A percentile compares a stretch with the other conserved stretches of the same genome.
phyloP scores from a whole-genome alignment of 1,140 invertebrate species.

The Drosophila aff. region DNA sequence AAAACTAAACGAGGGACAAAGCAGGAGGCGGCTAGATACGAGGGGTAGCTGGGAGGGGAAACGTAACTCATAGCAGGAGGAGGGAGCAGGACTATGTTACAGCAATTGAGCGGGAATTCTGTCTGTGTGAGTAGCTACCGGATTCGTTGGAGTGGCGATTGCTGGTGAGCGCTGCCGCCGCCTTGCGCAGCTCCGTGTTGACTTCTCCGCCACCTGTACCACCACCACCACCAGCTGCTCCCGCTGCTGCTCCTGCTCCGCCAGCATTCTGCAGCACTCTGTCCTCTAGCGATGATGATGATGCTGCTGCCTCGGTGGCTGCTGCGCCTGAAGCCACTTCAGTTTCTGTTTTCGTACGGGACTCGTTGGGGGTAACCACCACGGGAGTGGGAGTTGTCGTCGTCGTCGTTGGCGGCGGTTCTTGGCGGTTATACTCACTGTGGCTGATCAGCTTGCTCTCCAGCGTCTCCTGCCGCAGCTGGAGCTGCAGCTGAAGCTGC shows the following conservation, averaged over 20 bases:
- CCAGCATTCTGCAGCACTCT: constrained; percentile 2
- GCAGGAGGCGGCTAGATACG: neutral
- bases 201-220: constrained; percentile 16
- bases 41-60: neutral
- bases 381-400: constrained; percentile 7
- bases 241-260: constrained; percentile 8
- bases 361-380: constrained; percentile 22
- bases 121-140: constrained; percentile 59
- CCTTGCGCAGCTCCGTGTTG: constrained; percentile 77
- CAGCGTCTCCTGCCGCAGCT: constrained; percentile 35
- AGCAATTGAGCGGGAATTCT: constrained; percentile 8
- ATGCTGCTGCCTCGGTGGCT: neutral
- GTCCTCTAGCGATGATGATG: constrained; percentile 8
- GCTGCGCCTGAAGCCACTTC: neutral
- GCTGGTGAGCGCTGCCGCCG: constrained; percentile 57
- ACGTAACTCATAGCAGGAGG: neutral
- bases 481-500: constrained; percentile 36
- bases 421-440: constrained; percentile 56
- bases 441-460: constrained; percentile 64
- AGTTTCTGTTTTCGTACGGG: constrained; percentile 6
- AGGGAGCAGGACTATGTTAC: neutral
- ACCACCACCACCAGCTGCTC: constrained; percentile 4
- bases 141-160: constrained; percentile 85
- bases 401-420: neutral
- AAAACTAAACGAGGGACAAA: neutral